A percentile compares a stretch with the other conserved stretches of the same genome.
Evolutionary conservation across 2,888 invertebrate genomes (phyloP).

Genomic region (Monoplex corrugatus): DNA sequence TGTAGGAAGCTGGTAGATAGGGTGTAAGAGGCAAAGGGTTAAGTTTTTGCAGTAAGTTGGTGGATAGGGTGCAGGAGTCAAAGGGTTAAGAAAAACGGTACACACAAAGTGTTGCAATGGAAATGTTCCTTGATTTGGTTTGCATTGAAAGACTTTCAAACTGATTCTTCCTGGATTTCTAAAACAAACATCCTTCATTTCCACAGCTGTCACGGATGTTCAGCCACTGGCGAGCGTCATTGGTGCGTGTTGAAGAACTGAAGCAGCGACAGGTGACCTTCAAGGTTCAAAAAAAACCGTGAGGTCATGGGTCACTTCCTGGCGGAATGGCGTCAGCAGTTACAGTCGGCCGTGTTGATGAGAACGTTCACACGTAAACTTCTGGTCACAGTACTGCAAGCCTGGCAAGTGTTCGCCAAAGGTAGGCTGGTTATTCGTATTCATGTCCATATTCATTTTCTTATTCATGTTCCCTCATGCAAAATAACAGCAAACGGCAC

Average conservation of each 20-base stretch:
- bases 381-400: conserved; percentile 61
- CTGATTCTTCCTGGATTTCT: no score
- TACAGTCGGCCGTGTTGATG: conserved; percentile 61
- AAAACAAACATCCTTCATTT: no score
- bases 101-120: no score
- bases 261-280: conserved; percentile 60
- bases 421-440: conserved; percentile 57
- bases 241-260: conserved; percentile 59
- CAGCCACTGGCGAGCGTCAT: conserved; percentile 63
- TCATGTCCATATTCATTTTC: neutral
- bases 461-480: no score
- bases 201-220: conserved; percentile 62
- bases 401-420: conserved; percentile 66
- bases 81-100: no score
- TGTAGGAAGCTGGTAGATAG: no score
- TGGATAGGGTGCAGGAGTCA: no score
- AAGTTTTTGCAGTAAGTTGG: no score
- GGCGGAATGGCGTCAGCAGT: conserved; percentile 64
- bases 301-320: conserved; percentile 55
- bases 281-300: conserved; percentile 59
- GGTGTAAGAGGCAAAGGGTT: no score
- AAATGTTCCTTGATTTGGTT: no score
- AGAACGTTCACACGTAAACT: conserved; percentile 63
- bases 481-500: no score
- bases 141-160: no score